These are phyloP conservation scores for Adelphocoris suturalis DNA, from an alignment of 2,888 invertebrate genomes.

Conservation along the genomic window DNA sequence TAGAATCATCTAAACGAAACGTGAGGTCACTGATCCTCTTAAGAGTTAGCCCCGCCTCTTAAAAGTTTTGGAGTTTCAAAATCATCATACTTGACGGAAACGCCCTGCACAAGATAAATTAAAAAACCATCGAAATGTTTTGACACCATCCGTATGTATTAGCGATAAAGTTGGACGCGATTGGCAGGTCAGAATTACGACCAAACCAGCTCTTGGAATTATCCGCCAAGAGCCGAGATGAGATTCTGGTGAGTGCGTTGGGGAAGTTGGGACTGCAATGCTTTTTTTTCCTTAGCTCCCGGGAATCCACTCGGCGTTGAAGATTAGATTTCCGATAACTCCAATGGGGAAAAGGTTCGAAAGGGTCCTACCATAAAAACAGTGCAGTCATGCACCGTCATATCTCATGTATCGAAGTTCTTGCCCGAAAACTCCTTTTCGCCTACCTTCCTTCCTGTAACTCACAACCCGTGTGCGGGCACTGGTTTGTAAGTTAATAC, in stretches of 20 bases:
- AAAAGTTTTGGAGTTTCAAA: too few species aligned
- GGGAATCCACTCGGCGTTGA: slow-evolving; percentile 5
- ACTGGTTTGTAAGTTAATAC: slow-evolving; percentile 65
- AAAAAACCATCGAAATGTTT: too few species aligned
- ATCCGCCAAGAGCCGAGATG: not conserved
- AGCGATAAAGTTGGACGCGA: too few species aligned
- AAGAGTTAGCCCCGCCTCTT: too few species aligned
- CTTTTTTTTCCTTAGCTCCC: not conserved
- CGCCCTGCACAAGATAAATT: too few species aligned
- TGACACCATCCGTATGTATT: too few species aligned
- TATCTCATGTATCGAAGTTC: slow-evolving; percentile 49
- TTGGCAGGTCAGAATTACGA: too few species aligned
- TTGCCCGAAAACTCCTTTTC: not conserved
- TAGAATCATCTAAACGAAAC: too few species aligned
- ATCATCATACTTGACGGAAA: too few species aligned
- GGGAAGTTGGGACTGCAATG: slow-evolving; percentile 30
- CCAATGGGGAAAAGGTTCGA: not conserved
- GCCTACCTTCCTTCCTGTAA: not conserved
- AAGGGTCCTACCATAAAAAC: slow-evolving; percentile 48
- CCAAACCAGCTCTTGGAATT: not conserved
- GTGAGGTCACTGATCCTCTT: too few species aligned
- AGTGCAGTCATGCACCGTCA: slow-evolving; percentile 51
- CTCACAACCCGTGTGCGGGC: slow-evolving; percentile 44
- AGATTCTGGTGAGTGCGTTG: slow-evolving; percentile 28
- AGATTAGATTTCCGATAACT: slow-evolving; percentile 57